Evolutionary conservation across 2,797 vertebrate genomes (phyloP).

Genomic region (Coregonus sp.): DNA sequence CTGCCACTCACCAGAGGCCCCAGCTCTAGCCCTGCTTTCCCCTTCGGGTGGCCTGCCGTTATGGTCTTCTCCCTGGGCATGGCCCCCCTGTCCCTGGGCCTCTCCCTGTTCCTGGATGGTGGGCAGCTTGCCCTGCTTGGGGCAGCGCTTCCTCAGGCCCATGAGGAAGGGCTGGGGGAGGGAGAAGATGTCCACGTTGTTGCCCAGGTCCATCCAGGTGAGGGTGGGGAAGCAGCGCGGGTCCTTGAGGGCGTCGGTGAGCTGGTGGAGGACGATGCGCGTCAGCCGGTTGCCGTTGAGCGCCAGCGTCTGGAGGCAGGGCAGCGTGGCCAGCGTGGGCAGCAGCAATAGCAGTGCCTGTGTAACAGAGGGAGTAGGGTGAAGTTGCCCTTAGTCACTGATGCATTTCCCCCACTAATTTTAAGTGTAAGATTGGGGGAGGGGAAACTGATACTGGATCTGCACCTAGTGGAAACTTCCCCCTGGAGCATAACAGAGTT

Average conservation of each 20-base stretch:
- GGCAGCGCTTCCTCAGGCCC: constrained; percentile 91
- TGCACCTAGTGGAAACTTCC: no score
- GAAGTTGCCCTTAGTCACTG: constrained; percentile 54
- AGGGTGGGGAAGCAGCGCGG: constrained; percentile 83
- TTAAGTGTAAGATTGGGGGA: no score
- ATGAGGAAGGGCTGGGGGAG: constrained; percentile 93
- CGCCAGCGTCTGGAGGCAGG: constrained; percentile 86
- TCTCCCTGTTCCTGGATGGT: constrained; percentile 96
- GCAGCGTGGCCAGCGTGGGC: constrained; percentile 83
- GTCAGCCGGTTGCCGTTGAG: constrained; percentile 95
- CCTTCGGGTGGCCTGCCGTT: no score
- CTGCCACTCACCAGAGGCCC: no score
- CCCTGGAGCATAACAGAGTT: no score
- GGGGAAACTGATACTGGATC: no score
- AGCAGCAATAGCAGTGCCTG: constrained; percentile 50
- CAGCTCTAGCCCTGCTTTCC: no score
- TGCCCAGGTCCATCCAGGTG: constrained; percentile 85
- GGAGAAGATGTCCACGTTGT: constrained; percentile 98
- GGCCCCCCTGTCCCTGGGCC: constrained; percentile 70
- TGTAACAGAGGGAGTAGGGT: constrained; percentile 71
- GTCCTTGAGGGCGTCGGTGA: constrained; percentile 93
- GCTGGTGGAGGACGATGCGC: constrained; percentile 86
- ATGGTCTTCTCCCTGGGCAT: no score
- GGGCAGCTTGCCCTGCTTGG: constrained; percentile 93
- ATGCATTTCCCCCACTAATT: constrained; percentile 5